phyloP scores from a whole-genome alignment of 2,113 vertebrate genomes.

The Apodemus speciosus region DNA sequence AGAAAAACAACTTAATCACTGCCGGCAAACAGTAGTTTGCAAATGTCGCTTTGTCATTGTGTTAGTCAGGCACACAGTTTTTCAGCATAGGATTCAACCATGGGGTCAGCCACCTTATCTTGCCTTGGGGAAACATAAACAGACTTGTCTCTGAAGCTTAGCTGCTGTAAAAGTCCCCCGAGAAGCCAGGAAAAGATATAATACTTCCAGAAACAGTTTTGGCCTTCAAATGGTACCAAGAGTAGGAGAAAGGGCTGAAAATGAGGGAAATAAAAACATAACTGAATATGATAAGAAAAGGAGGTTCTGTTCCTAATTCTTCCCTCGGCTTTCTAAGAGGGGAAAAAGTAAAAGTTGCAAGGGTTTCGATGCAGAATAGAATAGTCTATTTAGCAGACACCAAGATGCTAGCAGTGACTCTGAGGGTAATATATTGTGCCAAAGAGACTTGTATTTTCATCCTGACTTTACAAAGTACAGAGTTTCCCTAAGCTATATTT shows the following conservation, averaged over 20 bases:
- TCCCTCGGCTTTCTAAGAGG: slow-evolving; percentile 6
- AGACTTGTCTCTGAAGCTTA: not conserved
- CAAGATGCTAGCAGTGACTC: not conserved
- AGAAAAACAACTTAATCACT: slow-evolving; percentile 32
- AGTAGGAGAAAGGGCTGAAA: not conserved
- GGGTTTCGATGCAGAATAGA: not conserved
- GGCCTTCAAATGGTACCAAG: slow-evolving; percentile 55
- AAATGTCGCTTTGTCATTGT: slow-evolving; percentile 57
- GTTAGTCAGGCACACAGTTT: slow-evolving; percentile 29
- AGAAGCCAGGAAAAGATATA: slow-evolving; percentile 5
- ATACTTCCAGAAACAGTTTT: slow-evolving; percentile 38
- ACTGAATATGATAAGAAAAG: slow-evolving; percentile 20
- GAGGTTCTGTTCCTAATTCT: slow-evolving; percentile 18
- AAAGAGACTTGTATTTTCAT: slow-evolving; percentile 32
- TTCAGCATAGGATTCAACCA: slow-evolving; percentile 23
- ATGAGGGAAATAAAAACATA: slow-evolving; percentile 37
- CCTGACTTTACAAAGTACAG: slow-evolving; percentile 40
- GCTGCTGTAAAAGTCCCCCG: not conserved
- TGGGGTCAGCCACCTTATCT: not conserved
- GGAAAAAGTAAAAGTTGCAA: not conserved
- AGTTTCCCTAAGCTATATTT: slow-evolving; percentile 4
- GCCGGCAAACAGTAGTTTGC: slow-evolving; percentile 39
- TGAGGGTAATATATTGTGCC: not conserved
- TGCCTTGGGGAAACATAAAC: not conserved
- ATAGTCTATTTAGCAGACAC: not conserved